Evolutionary conservation across 2,888 invertebrate species (phyloP), one percentile per base, ranked within the genome.

Genomic region (Aleiodes leptofemur): DNA sequence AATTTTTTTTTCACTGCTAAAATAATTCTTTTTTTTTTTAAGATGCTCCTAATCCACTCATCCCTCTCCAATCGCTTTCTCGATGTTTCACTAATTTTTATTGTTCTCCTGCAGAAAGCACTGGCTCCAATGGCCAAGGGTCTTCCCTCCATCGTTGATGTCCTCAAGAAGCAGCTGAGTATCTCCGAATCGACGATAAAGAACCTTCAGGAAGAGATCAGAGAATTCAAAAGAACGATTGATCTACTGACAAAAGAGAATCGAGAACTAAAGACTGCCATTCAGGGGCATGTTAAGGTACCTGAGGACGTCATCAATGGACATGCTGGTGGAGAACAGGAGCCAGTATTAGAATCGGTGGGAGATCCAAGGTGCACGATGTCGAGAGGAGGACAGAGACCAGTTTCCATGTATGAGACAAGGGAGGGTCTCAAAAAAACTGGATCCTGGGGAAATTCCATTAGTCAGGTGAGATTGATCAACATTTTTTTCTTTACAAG

Each of bases 361-460:
- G 82, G 91, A 83, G 91, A 92, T 74, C 85, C 90, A 70, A 91
- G 91, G 85, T 87, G 90, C 23, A 80, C 89, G 64, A 80, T 89
- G 55, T 84, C 88, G 72, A 90, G 90, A 82, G 86, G 83, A 74
- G 90, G 90, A 77, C 95, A 94, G 88, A 91, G 96, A 85, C 96
- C 96, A 83, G 95, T 94, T 82, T 96, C 96, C 90, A 96, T 96
- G 96, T 96, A 94, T 90, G 96, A 96, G 90, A 93, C 95, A 80
- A 92, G 96, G 82, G 93, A 96, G 90, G 94, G 94, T 77, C 91
- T 92, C 87, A 91, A 92, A 90, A 92, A 92, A 90, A 84, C 85
- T 29, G 77, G 82, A 64, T 82, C 83, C 4, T 88, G 87, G 88
- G 80, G 83, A 6, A 78, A 84, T 57, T 81, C 82, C 38, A 82